Percentiles rank a stretch among this genome's conserved stretches.
phyloP scores from a whole-genome alignment of 2,113 vertebrate genomes.

The Hyperopisus bebe region DNA sequence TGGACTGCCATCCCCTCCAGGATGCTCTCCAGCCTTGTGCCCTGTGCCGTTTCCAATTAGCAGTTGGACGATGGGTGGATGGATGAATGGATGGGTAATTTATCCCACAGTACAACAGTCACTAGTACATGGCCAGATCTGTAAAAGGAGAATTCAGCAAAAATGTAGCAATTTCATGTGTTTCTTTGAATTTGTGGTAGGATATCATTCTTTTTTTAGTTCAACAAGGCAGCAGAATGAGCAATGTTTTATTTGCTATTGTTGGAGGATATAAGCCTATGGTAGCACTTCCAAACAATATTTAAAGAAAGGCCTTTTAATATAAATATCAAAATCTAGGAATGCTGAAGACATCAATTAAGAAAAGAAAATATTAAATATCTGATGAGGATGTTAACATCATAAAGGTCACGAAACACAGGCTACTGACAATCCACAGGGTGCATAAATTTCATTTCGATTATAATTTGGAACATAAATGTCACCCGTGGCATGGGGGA shows the following conservation, averaged over 20 bases:
- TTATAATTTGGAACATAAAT: slow-evolving; percentile 9
- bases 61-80: not conserved
- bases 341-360: not conserved
- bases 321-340: not conserved
- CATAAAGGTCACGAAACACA: not conserved
- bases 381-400: not conserved
- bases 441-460: not conserved
- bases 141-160: not conserved
- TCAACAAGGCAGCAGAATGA: not conserved
- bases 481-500: not conserved
- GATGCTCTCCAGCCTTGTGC: not conserved
- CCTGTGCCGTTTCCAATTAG: not conserved
- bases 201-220: not conserved
- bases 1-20: not conserved
- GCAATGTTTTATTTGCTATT: not conserved
- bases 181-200: not conserved
- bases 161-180: not conserved
- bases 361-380: not conserved
- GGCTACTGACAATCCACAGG: not conserved
- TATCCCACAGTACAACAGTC: not conserved
- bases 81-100: not conserved
- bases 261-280: not conserved
- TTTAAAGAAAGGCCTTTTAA: not conserved
- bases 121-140: not conserved
- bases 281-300: not conserved